Conservation (phyloP, 2,797 vertebrate genomes). For the Lepilemur septentrionalis region DNA sequence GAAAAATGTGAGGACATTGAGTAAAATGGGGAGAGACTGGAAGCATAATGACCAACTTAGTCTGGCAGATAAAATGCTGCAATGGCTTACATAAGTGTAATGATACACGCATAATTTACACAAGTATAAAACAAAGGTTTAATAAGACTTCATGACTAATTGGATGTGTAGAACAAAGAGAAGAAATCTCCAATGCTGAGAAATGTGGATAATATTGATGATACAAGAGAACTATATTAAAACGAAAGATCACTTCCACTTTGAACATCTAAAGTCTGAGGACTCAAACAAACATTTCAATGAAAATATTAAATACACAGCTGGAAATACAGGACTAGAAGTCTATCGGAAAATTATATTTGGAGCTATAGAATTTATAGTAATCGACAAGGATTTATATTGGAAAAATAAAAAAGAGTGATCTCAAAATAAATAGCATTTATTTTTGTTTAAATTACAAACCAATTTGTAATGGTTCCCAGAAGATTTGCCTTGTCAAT, state of each 20-base stretch:
- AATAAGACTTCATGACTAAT: background rate
- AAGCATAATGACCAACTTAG: background rate
- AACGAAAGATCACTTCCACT: background rate
- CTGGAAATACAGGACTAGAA: background rate
- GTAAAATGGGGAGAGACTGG: background rate
- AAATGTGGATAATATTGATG: background rate
- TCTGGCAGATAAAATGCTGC: background rate
- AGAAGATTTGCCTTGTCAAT: background rate
- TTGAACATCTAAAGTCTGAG: background rate
- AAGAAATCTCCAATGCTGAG: background rate
- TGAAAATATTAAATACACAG: background rate
- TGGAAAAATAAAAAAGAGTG: background rate
- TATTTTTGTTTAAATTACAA: background rate
- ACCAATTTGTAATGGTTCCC: background rate
- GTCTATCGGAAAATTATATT: background rate
- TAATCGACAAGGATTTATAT: background rate
- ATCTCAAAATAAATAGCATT: background rate
- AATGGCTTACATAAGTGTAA: background rate
- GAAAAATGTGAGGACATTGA: background rate
- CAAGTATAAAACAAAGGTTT: background rate
- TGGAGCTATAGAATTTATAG: background rate
- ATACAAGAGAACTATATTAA: fast-evolving
- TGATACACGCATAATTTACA: background rate
- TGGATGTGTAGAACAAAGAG: background rate
- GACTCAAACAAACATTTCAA: background rate